Evolutionary conservation across 2,113 vertebrate species (phyloP).

Genomic region (Alosa alosa): DNA sequence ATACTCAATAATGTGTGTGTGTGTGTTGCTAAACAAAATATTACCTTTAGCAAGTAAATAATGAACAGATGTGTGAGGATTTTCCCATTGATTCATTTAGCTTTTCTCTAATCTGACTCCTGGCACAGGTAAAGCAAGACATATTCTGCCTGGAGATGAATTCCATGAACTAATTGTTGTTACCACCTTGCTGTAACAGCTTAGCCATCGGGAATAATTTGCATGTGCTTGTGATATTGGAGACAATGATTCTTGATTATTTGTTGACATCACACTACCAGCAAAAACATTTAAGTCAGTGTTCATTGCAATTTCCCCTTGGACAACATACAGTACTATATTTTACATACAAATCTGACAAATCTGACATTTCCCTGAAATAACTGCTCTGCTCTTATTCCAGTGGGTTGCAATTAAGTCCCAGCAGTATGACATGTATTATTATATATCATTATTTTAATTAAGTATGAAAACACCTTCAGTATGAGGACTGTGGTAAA

Average conservation of each 20-base stretch:
- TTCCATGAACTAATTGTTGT: not conserved
- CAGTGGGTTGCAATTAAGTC: slow-evolving; percentile 6
- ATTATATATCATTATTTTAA: slow-evolving; percentile 14
- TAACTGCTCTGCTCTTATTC: not conserved
- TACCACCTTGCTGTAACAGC: not conserved
- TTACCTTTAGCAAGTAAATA: not conserved
- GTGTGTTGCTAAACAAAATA: slow-evolving; percentile 3
- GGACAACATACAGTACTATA: not conserved
- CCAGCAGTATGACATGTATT: not conserved
- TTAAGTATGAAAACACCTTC: slow-evolving; percentile 16
- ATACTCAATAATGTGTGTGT: not conserved
- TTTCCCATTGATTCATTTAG: not conserved
- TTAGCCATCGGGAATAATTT: not conserved
- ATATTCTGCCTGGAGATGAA: not conserved
- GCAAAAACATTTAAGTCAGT: not conserved
- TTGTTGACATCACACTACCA: not conserved
- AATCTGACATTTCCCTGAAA: not conserved
- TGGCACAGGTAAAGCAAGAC: not conserved
- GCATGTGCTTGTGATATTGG: not conserved
- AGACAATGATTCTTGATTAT: not conserved
- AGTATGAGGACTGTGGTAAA: not conserved
- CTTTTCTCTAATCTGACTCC: not conserved
- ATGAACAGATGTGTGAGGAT: not conserved
- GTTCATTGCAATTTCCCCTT: not conserved
- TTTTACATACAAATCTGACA: not conserved